phyloP scores from a whole-genome alignment of 1,140 invertebrate genomes.

The Phymastichus coffea region DNA sequence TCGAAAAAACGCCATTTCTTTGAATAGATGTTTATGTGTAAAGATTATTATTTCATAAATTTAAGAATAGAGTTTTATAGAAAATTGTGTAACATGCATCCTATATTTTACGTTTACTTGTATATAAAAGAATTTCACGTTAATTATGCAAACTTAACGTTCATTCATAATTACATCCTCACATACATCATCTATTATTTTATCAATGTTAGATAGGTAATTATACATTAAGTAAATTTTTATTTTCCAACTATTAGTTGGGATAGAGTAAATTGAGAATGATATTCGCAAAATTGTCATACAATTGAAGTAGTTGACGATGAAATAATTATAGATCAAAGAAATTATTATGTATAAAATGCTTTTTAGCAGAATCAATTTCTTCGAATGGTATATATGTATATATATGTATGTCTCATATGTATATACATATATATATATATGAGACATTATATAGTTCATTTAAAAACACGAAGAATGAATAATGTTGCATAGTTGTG shows the following conservation, averaged over 20 bases:
- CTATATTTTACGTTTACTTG: constrained; percentile 22
- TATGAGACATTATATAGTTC: constrained; percentile 10
- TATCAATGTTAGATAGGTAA: constrained; percentile 3
- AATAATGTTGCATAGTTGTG: constrained; percentile 15
- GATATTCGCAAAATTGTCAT: constrained; percentile 6
- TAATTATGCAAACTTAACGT: background rate
- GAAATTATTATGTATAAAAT: constrained; percentile 10
- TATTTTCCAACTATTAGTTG: constrained; percentile 16
- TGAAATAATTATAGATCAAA: background rate
- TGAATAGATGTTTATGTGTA: constrained; percentile 17
- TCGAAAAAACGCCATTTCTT: constrained; percentile 13
- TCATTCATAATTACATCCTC: constrained; percentile 7
- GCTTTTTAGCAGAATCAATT: background rate
- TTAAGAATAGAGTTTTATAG: constrained; percentile 11
- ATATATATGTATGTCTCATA: too few relatives aligned
- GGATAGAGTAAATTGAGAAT: background rate
- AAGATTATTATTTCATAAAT: constrained; percentile 19
- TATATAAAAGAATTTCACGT: constrained; percentile 17
- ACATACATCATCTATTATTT: background rate
- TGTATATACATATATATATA: too few relatives aligned
- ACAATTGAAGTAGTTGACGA: constrained; percentile 4
- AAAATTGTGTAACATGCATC: background rate
- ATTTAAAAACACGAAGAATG: constrained; percentile 5
- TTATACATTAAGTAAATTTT: constrained; percentile 9
- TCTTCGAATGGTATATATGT: background rate